These are phyloP conservation scores for Eremobia ochroleuca DNA, from an alignment of 2,888 invertebrate species.

Conservation along the genomic window DNA sequence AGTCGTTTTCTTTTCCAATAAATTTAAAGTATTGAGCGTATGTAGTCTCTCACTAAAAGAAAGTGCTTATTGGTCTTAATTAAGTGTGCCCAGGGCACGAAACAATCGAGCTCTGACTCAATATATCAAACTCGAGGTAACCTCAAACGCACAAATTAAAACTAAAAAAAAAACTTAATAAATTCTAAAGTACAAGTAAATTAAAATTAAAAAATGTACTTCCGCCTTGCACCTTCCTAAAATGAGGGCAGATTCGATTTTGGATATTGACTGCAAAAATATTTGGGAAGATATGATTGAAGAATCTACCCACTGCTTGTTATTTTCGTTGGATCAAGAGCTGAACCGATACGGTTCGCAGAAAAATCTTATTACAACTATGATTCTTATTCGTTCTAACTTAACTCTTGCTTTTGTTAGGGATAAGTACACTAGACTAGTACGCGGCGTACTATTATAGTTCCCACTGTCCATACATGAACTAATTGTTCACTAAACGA, in stretches of 20 bases:
- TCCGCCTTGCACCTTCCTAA: slow-evolving; percentile 71
- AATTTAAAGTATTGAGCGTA: slow-evolving; percentile 63
- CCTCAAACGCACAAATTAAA: slow-evolving; percentile 70
- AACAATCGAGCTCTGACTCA: slow-evolving; percentile 70
- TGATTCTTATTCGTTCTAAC: slow-evolving; percentile 33
- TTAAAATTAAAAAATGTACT: slow-evolving; percentile 80
- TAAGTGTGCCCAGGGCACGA: slow-evolving; percentile 75
- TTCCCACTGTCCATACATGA: slow-evolving; percentile 8
- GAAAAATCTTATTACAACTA: slow-evolving; percentile 33
- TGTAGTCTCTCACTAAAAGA: slow-evolving; percentile 71
- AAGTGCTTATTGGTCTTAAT: slow-evolving; percentile 68
- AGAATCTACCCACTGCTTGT: background rate
- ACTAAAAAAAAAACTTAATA: slow-evolving; percentile 65
- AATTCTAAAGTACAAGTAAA: slow-evolving; percentile 65
- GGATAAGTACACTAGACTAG: slow-evolving; percentile 55
- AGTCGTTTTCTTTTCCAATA: slow-evolving; percentile 54
- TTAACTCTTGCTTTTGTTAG: slow-evolving; percentile 36
- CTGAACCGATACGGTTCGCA: slow-evolving; percentile 36
- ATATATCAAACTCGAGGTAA: slow-evolving; percentile 78
- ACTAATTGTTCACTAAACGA: slow-evolving; percentile 5
- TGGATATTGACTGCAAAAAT: slow-evolving; percentile 66
- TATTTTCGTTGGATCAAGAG: slow-evolving; percentile 1
- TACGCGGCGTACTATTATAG: slow-evolving; percentile 16
- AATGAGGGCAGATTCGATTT: slow-evolving; percentile 64
- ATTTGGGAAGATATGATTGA: slow-evolving; percentile 4